Evolutionary conservation across 1,140 invertebrate species (phyloP).

Genomic region (Drosophila trapezifrons): DNA sequence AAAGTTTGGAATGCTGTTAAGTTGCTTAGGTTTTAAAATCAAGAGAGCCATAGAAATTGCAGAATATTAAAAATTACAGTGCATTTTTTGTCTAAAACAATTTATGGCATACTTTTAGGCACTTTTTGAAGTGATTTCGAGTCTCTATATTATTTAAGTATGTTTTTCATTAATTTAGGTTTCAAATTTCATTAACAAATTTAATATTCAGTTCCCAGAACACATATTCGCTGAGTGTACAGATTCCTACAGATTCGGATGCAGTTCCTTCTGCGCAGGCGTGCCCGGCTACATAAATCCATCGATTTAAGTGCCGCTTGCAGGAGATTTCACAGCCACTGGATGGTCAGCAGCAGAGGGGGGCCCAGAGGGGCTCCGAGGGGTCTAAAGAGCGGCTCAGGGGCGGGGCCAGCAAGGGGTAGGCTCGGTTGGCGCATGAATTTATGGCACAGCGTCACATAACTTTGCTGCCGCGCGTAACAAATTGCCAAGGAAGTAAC

Average conservation of each 20-base stretch:
- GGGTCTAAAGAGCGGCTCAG: background rate
- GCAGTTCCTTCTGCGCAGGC: conserved; percentile 62
- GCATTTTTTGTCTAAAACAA: background rate
- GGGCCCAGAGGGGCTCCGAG: background rate
- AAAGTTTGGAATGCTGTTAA: too few species aligned
- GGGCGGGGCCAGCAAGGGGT: conserved; percentile 18
- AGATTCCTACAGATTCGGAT: conserved; percentile 25
- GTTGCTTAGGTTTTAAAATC: too few species aligned
- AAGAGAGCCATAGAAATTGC: too few species aligned
- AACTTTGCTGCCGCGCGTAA: conserved; percentile 84
- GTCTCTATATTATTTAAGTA: too few species aligned
- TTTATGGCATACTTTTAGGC: background rate
- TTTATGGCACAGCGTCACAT: conserved; percentile 84
- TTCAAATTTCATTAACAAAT: background rate
- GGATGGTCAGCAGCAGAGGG: conserved; percentile 6
- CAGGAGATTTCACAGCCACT: conserved; percentile 67
- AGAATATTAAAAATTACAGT: too few species aligned
- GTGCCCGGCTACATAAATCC: conserved; percentile 76
- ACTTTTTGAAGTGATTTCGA: background rate
- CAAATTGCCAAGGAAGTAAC: conserved; percentile 84
- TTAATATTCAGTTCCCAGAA: background rate
- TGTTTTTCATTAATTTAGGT: background rate
- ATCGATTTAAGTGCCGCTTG: conserved; percentile 79
- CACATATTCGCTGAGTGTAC: background rate
- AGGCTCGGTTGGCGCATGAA: conserved; percentile 74